These are phyloP conservation scores for Boloria euphrosyne DNA, from an alignment of 2,888 invertebrate species.

Conservation along the genomic window DNA sequence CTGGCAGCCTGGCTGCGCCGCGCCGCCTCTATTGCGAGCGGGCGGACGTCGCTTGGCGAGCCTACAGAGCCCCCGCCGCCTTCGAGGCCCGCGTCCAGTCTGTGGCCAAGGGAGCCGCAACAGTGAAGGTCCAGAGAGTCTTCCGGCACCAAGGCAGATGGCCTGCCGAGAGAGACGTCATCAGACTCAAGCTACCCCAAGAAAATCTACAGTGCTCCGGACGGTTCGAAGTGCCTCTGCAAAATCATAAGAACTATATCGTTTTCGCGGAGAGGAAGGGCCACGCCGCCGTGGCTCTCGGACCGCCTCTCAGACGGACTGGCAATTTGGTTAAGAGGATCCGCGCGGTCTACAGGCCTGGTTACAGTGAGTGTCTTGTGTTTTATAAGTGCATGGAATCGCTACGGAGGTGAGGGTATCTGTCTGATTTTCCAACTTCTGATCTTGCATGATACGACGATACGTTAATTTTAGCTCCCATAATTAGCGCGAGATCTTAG, in stretches of 20 bases:
- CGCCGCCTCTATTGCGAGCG: slow-evolving; percentile 79
- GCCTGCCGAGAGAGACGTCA: slow-evolving; percentile 67
- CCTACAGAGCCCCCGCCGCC: slow-evolving; percentile 77
- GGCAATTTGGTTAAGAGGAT: slow-evolving; percentile 71
- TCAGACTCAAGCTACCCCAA: slow-evolving; percentile 62
- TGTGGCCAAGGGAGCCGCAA: slow-evolving; percentile 69
- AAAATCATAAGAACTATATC: slow-evolving; percentile 74
- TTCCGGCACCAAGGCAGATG: slow-evolving; percentile 71
- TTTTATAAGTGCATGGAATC: slow-evolving; percentile 52
- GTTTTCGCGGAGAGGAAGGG: slow-evolving; percentile 76
- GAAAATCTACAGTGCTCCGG: slow-evolving; percentile 67
- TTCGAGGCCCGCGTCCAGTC: slow-evolving; percentile 78
- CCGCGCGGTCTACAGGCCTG: slow-evolving; percentile 75
- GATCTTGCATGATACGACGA: slow-evolving; percentile 47
- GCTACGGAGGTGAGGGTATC: slow-evolving; percentile 3
- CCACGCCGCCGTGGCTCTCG: slow-evolving; percentile 73
- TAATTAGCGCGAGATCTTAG: slow-evolving; percentile 15
- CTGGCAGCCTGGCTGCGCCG: slow-evolving; percentile 55
- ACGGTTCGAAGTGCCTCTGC: slow-evolving; percentile 75
- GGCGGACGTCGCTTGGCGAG: slow-evolving; percentile 79
- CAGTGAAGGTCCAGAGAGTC: slow-evolving; percentile 71
- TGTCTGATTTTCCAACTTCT: slow-evolving; percentile 51
- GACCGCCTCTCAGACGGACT: slow-evolving; percentile 73
- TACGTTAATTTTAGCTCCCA: slow-evolving; percentile 18
- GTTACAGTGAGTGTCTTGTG: slow-evolving; percentile 78